phyloP scores from a whole-genome alignment of 2,113 vertebrate species.

The Misgurnus mizolepis region DNA sequence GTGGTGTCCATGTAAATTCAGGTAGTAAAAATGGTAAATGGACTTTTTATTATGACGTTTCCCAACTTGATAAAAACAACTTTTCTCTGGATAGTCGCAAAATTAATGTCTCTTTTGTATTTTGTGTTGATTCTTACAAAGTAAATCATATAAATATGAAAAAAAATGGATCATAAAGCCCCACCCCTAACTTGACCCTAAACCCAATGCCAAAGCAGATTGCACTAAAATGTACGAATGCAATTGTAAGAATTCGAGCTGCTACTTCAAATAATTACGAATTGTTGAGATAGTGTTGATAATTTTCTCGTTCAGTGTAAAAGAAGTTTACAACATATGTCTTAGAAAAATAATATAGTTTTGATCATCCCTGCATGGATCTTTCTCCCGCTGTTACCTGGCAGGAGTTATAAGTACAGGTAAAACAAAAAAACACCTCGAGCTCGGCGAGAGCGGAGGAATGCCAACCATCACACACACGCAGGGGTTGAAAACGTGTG shows the following conservation, averaged over 20 bases:
- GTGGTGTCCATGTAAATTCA: slow-evolving; percentile 57
- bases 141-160: too few species aligned
- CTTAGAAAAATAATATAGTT: too few species aligned
- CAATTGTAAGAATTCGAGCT: too few species aligned
- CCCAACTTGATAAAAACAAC: slow-evolving; percentile 54
- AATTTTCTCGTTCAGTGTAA: too few species aligned
- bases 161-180: too few species aligned
- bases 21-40: slow-evolving; percentile 58
- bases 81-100: slow-evolving; percentile 39
- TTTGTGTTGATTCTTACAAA: too few species aligned
- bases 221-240: too few species aligned
- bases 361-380: slow-evolving; percentile 8
- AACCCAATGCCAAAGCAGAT: too few species aligned
- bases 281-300: too few species aligned
- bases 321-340: slow-evolving; percentile 13
- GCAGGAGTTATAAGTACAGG: not conserved
- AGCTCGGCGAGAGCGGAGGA: slow-evolving; percentile 22
- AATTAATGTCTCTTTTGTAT: slow-evolving; percentile 16
- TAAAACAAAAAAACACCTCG: not conserved
- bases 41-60: slow-evolving; percentile 47
- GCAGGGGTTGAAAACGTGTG: slow-evolving; percentile 39
- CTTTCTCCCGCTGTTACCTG: not conserved
- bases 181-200: too few species aligned
- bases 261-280: too few species aligned
- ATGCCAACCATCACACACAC: not conserved